Evolutionary conservation across 2,797 vertebrate genomes (phyloP), one percentile per base, ranked within the genome.

Genomic region (Podarcis lilfordi): DNA sequence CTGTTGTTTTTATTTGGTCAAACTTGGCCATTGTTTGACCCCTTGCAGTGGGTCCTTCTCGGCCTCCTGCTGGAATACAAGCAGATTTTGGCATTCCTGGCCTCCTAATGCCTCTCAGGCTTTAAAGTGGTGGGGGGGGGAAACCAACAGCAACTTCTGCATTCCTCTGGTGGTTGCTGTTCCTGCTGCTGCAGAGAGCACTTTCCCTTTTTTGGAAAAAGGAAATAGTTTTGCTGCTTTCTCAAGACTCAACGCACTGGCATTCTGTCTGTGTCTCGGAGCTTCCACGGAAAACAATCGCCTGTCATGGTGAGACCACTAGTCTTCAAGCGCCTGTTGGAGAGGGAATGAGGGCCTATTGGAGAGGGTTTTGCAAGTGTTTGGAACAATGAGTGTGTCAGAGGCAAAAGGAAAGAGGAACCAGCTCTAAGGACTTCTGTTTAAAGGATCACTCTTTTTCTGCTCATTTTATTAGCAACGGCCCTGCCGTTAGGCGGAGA

Each of bases 1-100:
- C 82, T 1, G 0, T 3, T 6, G 55, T 59, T 0, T 2, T 35
- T 2, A 86, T 72, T 0, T 0, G 0, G 8, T 5, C 82, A 78
- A 91, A 55, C 1, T 29, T 35, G 40, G 32, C 5, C 84, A 19
- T 7, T 86, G 45, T n/a, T 93, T 83, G 59, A 68, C 1, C 0
- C 0, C 61, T 87, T 1, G 50, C 2, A 2, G 25, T 37, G 5
- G 2, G n/a, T 23, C 88, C 35, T 23, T 75, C 72, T 17, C 72
- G 2, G 32, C n/a, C 79, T 50, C 29, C 13, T 10, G 7, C 32
- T 0, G 72, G 37, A 74, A 1, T 7, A 1, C 0, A 0, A 4
- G 8, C 23, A 80, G 8, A 4, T 64, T 6, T 32, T 17, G 32
- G 79, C 66, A 1, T 0, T 19, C 71, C 29, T 1, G 0, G 25